phyloP scores from a whole-genome alignment of 2,797 vertebrate species.

The Echiichthys vipera region DNA sequence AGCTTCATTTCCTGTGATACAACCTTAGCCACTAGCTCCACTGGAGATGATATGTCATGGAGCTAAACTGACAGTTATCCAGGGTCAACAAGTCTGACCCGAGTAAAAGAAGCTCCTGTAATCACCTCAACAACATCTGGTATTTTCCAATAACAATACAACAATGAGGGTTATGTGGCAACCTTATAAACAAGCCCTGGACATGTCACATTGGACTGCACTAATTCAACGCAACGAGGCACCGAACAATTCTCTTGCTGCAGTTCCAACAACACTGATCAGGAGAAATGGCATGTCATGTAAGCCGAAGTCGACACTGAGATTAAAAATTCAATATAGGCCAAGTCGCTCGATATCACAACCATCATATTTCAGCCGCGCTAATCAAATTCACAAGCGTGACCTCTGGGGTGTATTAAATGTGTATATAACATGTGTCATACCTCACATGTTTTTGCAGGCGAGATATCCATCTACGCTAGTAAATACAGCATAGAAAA shows the following conservation, averaged over 20 bases:
- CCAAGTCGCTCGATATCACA: constrained; percentile 62
- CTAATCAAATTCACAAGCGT: constrained; percentile 71
- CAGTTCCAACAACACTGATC: constrained; percentile 10
- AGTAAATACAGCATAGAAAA: constrained; percentile 46
- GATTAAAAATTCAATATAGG: constrained; percentile 69
- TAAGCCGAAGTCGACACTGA: constrained; percentile 26
- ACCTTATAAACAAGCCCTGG: constrained; percentile 17
- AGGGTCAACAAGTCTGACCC: constrained; percentile 45
- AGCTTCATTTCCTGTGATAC: constrained; percentile 41
- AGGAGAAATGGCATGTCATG: constrained; percentile 32
- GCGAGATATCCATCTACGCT: constrained; percentile 60
- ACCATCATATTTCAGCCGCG: constrained; percentile 61
- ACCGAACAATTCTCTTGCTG: neutral
- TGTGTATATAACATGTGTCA: constrained; percentile 67
- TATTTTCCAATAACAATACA: constrained; percentile 16
- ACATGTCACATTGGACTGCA: constrained; percentile 17
- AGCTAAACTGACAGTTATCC: constrained; percentile 39
- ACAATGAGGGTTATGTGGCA: neutral
- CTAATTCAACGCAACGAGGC: constrained; percentile 9
- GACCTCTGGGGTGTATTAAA: constrained; percentile 72
- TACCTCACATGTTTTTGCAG: constrained; percentile 52
- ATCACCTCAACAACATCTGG: constrained; percentile 18
- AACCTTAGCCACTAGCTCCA: constrained; percentile 18
- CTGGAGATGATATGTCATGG: constrained; percentile 30
- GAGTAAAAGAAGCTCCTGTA: neutral